Evolutionary conservation across 2,888 invertebrate species (phyloP).

Genomic region (Drosophila meridionalis): DNA sequence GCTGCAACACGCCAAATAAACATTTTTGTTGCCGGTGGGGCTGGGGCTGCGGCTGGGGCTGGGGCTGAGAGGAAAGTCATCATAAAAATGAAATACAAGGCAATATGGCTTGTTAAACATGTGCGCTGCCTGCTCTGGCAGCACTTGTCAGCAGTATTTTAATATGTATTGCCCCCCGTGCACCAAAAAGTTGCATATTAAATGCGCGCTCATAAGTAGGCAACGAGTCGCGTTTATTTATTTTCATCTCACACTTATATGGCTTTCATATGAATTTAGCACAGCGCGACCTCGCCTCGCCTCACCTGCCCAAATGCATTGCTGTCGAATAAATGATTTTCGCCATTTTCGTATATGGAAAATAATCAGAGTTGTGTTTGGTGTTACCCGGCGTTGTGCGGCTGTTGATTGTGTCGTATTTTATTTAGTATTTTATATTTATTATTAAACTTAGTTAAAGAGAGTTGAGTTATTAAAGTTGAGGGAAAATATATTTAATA

Average conservation of each 20-base stretch:
- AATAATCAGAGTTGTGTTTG: neutral
- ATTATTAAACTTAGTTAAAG: neutral
- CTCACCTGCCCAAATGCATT: constrained; percentile 4
- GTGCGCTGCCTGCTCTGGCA: constrained; percentile 37
- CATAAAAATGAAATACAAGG: constrained; percentile 78
- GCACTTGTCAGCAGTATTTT: constrained; percentile 63
- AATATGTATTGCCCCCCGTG: constrained; percentile 46
- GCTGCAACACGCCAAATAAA: constrained; percentile 78
- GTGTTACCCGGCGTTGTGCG: neutral
- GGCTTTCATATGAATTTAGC: constrained; percentile 5
- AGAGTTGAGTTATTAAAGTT: neutral
- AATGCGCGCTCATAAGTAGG: constrained; percentile 58
- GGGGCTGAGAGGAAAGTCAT: constrained; percentile 51
- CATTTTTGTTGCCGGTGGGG: constrained; percentile 49
- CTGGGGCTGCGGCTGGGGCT: constrained; percentile 9
- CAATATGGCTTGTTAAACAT: constrained; percentile 72
- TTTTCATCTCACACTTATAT: constrained; percentile 4
- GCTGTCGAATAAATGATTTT: constrained; percentile 10
- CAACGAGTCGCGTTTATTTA: constrained; percentile 47
- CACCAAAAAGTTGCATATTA: constrained; percentile 52
- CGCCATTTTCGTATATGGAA: neutral
- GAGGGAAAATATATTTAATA: neutral
- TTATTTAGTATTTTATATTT: neutral
- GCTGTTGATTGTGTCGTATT: neutral
- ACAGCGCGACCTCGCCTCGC: constrained; percentile 4